Base-by-base conservation (phyloP, 2,888 invertebrate genomes). In the Incurvaria masculella region DNA sequence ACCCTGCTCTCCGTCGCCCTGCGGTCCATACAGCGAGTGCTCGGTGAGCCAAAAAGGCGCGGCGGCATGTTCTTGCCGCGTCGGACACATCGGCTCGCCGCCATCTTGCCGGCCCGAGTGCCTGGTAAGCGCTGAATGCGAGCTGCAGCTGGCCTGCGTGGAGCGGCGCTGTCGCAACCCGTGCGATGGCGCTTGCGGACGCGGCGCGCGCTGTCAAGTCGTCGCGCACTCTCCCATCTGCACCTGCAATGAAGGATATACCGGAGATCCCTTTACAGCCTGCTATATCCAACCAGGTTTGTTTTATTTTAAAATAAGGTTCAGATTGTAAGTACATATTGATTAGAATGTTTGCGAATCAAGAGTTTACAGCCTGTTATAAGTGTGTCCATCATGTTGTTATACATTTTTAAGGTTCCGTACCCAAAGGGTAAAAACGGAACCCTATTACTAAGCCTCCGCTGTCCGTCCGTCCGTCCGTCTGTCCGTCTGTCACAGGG, bases 61-160 rank as follows among this genome's bases (percentile, higher is more conserved):
- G 52, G 87, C 86, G 19, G 74, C 84, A 48, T 91, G 91, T 61
- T 82, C 84, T 5, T 92, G 91, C 62, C 76, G 85, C 39, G 72
- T 83, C 2, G 85, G 86, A 44, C 89, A 88, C 57, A 80, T 87
- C 45, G 92, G 92, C 14, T 82, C 86, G 52, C 88, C 91, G 3
- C 84, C 91, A 4, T 81, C 83, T 51, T 90, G 89, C 61, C 79
- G 88, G 52, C 89, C 89, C 5, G 89, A 90, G 69, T 90, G 89
- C 60, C 82, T 85, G 0, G 82, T 84, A 44, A 88, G 87, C 58
- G 82, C 85, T 11, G 89, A 90, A 57, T 90, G 89, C 63, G 69
- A 83, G 49, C 78, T 85, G 41, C 80, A 82, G 56, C 73, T 84
- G 57, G 84, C 88, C 16, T 90, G 89, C 56, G 81, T 87, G 52